Base-by-base conservation (phyloP, 2,888 invertebrate genomes). In the Yponomeuta evonymella region DNA sequence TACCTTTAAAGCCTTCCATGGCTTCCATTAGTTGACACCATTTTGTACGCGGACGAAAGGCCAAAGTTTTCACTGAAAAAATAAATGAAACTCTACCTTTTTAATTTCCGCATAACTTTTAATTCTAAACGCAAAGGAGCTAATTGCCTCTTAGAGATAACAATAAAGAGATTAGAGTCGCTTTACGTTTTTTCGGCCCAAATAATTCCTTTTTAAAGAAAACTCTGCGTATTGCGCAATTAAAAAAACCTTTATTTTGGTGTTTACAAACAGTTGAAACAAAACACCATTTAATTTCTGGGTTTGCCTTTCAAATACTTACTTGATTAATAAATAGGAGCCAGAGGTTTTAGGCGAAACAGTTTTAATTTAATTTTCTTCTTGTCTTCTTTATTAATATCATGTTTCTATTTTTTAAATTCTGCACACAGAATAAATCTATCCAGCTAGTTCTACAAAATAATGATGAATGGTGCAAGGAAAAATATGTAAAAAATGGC, bases 131-230 rank as follows among this genome's bases (percentile, higher is more conserved):
- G 51, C 51, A 58, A 58, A 58, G 51, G 51, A 58, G 15, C 51
- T 15, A 58, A 58, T 58, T 58, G 51, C 51, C 33, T 23, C 65
- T 33, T 65, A 65, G 15, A 65, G 65, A 65, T 65, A 30, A 12
- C 65, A 65, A 11, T 33, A 65, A 65, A 30, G 29, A 65, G 65
- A 65, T 65, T 65, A 65, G 30, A 65, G 33, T 5, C 30, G 3
- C 12, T 65, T 65, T 30, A 23, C 33, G 29, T 65, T 65, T 29
- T 65, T 64, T 23, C 6, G 65, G 12, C 33, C 11, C 9, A 65
- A 65, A 23, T 65, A 65, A 65, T 65, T 30, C 5, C 65, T 10
- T 65, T 65, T 65, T 65, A 65, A 65, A 33, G 65, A 65, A 65
- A 43, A 8, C 43, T 43, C 8, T 43, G 43, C 33, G 33, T 33